Conservation (phyloP, 2,888 invertebrate genomes). For the Melanostoma scalare region DNA sequence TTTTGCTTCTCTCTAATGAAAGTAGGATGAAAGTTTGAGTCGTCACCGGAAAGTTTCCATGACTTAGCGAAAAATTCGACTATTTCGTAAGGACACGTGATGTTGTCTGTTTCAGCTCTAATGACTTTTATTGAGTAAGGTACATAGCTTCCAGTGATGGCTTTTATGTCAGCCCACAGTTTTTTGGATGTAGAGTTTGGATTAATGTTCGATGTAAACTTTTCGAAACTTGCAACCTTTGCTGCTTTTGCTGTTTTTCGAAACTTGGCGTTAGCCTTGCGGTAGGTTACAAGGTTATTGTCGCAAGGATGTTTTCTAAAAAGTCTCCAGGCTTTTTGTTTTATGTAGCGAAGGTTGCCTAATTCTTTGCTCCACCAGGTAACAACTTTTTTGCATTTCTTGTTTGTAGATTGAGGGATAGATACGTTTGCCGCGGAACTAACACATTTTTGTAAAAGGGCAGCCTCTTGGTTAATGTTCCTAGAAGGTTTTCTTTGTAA, state of each 20-base stretch:
- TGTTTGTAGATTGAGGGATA: neutral
- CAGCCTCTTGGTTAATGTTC: neutral
- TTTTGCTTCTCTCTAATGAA: neutral
- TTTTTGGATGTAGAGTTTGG: neutral
- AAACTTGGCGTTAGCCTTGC: neutral
- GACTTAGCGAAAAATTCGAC: neutral
- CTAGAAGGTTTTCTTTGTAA: too few relatives aligned
- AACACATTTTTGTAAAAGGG: constrained; percentile 1
- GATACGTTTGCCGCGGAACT: neutral
- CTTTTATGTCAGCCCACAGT: too few relatives aligned
- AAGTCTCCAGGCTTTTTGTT: constrained; percentile 2
- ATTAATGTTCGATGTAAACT: constrained; percentile 5
- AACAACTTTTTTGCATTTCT: neutral
- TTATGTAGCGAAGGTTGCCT: neutral
- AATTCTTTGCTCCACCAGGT: constrained; percentile 21
- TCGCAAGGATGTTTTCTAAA: constrained; percentile 3
- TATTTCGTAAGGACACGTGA: neutral
- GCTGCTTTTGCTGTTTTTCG: too few relatives aligned
- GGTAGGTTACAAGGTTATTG: constrained; percentile 8
- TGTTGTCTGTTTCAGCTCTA: neutral
- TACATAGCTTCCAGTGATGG: neutral
- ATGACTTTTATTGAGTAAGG: constrained; percentile 4
- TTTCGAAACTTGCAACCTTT: neutral
- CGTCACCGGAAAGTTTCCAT: neutral
- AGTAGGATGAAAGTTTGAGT: constrained; percentile 3